Evolutionary conservation across 1,140 invertebrate species (phyloP), one percentile per base, ranked within the genome.

Genomic region (Aphaenogaster ashmeadi): DNA sequence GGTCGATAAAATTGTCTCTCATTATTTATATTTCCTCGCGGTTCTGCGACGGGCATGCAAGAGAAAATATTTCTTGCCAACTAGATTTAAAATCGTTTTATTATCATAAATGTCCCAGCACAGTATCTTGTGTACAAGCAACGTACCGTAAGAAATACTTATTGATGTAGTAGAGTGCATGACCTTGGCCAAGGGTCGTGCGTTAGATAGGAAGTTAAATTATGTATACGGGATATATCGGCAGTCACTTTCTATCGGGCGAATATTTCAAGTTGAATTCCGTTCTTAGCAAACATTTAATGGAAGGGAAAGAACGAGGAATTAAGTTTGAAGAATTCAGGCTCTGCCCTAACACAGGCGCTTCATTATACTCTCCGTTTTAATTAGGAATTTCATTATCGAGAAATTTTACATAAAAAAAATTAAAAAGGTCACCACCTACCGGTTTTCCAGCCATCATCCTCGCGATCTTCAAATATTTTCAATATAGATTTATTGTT

Each of bases 301-400:
- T 50, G 27, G 18, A 18, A 44, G 18, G 11, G 18, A 27, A 47
- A 47, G 41, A 71, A 56, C 50, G 38, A 36, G 36, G 18, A 74
- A 81, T 81, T 56, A 71, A 44, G 21, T 56, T 69, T 56, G 38
- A 83, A 72, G 41, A 41, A 84, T 58, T 44, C 54, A 41, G n/a
- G 9, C 38, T 72, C 18, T 7, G 38, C 13, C 36, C 67, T 18
- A 56, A 81, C 36, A 41, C 44, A 36, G 41, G 4, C 41, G 13
- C 64, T 80, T 69, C 13, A 80, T 80, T 69, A 47, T 66, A 52
- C 13, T 18, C 36, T 54, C n/a, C 9, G 47, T 36, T 58, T 83
- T 83, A 74, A 83, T 83, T 74, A 50, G 41, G 41, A 83, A 74
- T 74, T 74, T 60, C 54, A 74, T 74, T 74, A 69, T 27, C 36